Evolutionary conservation across 92 coral and sea anemone genomes (phyloP), one percentile per base, ranked within the genome.

Genomic region (Parazoanthus swiftii): DNA sequence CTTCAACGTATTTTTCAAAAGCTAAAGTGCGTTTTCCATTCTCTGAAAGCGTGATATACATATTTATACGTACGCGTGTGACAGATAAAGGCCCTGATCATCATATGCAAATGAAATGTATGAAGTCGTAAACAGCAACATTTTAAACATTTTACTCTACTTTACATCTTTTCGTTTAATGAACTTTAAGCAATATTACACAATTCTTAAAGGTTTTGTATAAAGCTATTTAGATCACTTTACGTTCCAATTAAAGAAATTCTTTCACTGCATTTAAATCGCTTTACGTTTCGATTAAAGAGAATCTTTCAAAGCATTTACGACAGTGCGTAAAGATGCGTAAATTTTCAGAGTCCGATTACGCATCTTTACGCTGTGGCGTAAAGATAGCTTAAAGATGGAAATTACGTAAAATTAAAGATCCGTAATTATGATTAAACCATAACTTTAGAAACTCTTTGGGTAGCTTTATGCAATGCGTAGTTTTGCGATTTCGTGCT

Each of bases 391-490:
- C 81, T 74, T 75, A 80, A 43, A 86, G 89, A 86, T 76, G 54
- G 72, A 21, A 86, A 56, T 80, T 75, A 80, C 89, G 72, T 29
- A 86, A 50, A 56, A 51, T 71, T 43, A 75, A 74, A 86, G 77
- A 68, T 51, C 42, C 73, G 35, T 29, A 54, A 86, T 56, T 33
- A 39, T 33, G 29, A 38, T 71, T 76, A 67, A 86, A 70, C 54
- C 54, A 35, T 43, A 77, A 43, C 81, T 77, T 77, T 77, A 77
- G 81, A 20, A 44, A 77, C 81, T 77, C 33, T 77, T 77, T 77
- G 0, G 14, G 81, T 77, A 77, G 81, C 81, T 77, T 77, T 77
- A 77, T 0, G 81, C 81, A 77, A 77, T 44, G 59, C 81, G 81
- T 77, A 77, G 20, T 77, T 77, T 77, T 43, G 66, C 36, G 14